Conservation (phyloP, 2,113 vertebrate genomes). For the Larimichthys polyactis region DNA sequence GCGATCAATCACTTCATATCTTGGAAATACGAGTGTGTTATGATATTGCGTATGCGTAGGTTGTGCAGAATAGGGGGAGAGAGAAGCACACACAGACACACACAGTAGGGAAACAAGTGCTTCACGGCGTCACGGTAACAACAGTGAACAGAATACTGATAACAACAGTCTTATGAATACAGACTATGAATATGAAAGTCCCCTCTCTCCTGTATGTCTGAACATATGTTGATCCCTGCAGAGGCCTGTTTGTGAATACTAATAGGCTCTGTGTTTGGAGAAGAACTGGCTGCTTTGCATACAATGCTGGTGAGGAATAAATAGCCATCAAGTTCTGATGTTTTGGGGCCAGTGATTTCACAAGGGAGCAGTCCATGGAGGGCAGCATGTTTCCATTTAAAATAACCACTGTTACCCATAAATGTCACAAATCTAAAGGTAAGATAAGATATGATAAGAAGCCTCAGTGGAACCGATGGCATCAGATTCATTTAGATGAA, state of each 20-base stretch:
- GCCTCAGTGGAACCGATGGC: no score
- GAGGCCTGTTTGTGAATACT: slow-evolving; percentile 70
- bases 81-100: neutral
- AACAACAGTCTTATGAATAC: slow-evolving; percentile 28
- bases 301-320: slow-evolving; percentile 38
- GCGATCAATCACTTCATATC: slow-evolving; percentile 23
- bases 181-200: slow-evolving; percentile 48
- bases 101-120: slow-evolving; percentile 27
- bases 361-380: slow-evolving; percentile 14
- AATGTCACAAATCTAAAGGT: slow-evolving; percentile 3
- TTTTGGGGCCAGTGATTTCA: slow-evolving; percentile 29
- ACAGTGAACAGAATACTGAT: slow-evolving; percentile 64
- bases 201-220: slow-evolving; percentile 41
- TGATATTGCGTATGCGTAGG: slow-evolving; percentile 49
- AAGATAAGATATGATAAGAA: no score
- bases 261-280: slow-evolving; percentile 56
- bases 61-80: slow-evolving; percentile 13
- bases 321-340: slow-evolving; percentile 8
- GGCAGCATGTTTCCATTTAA: slow-evolving; percentile 8
- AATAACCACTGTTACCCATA: neutral
- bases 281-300: slow-evolving; percentile 59
- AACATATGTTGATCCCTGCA: slow-evolving; percentile 69
- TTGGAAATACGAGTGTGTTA: slow-evolving; percentile 9
- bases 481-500: neutral
- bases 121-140: slow-evolving; percentile 17